Percentiles rank a stretch among this genome's conserved stretches.
These are phyloP conservation scores for Tauraco erythrolophus DNA, from an alignment of 2,113 vertebrate genomes.

Conservation along the genomic window DNA sequence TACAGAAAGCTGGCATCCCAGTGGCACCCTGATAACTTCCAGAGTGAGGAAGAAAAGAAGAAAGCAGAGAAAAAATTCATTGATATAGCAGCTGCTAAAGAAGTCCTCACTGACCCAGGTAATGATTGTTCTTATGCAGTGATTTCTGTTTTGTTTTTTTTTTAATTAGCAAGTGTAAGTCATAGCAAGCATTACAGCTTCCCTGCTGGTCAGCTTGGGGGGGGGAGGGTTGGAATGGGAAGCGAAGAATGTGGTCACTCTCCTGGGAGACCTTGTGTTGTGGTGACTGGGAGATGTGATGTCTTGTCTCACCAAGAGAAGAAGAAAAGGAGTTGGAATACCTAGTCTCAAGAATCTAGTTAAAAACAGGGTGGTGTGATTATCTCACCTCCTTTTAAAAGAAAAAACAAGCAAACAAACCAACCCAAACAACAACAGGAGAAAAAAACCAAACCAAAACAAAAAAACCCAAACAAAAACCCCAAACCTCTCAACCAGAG, in stretches of 20 bases:
- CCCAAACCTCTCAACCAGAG: background rate
- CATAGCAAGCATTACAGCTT: background rate
- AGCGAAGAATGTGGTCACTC: fast-evolving
- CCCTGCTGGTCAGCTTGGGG: background rate
- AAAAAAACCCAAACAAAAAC: no score
- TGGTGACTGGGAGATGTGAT: no score
- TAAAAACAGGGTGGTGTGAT: background rate
- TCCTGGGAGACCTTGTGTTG: background rate
- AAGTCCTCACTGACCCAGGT: slow-evolving; percentile 98
- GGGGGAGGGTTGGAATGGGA: no score
- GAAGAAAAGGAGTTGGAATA: background rate
- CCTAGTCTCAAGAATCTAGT: background rate
- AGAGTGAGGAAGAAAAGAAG: slow-evolving; percentile 93
- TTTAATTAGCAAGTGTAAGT: background rate
- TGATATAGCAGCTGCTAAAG: slow-evolving; percentile 97
- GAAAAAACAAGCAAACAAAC: background rate
- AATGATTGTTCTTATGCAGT: background rate
- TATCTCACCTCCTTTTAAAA: background rate
- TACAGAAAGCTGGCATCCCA: slow-evolving; percentile 95
- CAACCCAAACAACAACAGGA: background rate
- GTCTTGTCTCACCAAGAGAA: background rate
- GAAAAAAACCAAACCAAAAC: background rate
- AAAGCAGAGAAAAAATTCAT: slow-evolving; percentile 98
- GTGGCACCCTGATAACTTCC: slow-evolving; percentile 99
- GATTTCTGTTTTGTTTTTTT: background rate